These are phyloP conservation scores for Strix uralensis DNA, from an alignment of 2,113 vertebrate genomes.

Conservation along the genomic window DNA sequence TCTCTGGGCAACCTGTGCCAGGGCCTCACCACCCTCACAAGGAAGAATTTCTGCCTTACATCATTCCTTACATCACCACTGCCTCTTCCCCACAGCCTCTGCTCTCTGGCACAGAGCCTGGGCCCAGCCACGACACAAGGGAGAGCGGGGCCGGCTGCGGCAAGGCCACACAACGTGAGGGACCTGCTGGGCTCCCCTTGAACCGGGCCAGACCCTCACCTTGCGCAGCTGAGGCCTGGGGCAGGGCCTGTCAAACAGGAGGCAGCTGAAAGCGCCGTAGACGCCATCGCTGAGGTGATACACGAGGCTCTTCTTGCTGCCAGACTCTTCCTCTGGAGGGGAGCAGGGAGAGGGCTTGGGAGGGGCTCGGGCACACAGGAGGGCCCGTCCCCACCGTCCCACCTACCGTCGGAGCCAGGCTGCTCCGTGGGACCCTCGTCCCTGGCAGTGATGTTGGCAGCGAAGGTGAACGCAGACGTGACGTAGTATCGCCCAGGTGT, in stretches of 20 bases:
- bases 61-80: too few relatives aligned
- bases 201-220: neutral
- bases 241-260: conserved; percentile 76
- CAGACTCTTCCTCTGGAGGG: conserved; percentile 62
- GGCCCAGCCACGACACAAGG: fast-evolving
- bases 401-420: conserved; percentile 58
- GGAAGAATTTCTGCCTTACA: too few relatives aligned
- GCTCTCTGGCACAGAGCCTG: fast-evolving
- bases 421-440: conserved; percentile 62
- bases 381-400: neutral
- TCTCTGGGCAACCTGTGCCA: too few relatives aligned
- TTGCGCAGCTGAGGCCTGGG: conserved; percentile 70
- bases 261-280: conserved; percentile 75
- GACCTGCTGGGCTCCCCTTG: neutral
- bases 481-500: conserved; percentile 76
- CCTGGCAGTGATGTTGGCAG: conserved; percentile 68
- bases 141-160: neutral
- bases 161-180: fast-evolving
- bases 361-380: fast-evolving
- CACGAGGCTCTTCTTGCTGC: conserved; percentile 60
- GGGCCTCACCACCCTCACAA: too few relatives aligned
- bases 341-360: neutral
- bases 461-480: conserved; percentile 77
- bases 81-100: neutral
- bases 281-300: conserved; percentile 73